A percentile compares a stretch with the other conserved stretches of the same genome.
These are phyloP conservation scores for Trissoscelio sp. DNA, from an alignment of 2,888 invertebrate species.

Conservation along the genomic window DNA sequence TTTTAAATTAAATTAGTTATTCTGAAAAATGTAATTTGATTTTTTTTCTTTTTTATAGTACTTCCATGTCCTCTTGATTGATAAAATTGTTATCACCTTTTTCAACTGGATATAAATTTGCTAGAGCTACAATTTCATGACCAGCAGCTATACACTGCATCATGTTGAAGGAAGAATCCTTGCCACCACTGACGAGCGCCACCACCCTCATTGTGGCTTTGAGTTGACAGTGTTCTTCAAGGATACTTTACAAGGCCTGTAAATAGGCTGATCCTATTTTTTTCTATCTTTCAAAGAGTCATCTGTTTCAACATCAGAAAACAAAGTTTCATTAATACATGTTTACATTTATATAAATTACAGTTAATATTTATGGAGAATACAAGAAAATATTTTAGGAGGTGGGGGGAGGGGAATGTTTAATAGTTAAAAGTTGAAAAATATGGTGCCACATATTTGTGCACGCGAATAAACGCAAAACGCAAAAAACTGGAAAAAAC, in stretches of 20 bases:
- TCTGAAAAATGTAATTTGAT: no score
- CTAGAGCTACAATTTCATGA: constrained; percentile 97
- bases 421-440: no score
- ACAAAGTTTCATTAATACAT: background rate
- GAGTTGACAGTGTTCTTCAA: constrained; percentile 26
- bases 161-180: constrained; percentile 99
- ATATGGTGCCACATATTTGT: no score
- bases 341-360: no score
- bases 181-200: constrained; percentile 96
- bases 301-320: constrained; percentile 37
- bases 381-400: no score
- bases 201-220: constrained; percentile 66
- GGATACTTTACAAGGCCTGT: constrained; percentile 41
- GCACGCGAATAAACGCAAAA: no score
- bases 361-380: no score
- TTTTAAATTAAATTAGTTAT: no score
- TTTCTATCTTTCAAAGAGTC: constrained; percentile 40
- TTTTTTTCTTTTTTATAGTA: no score
- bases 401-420: no score
- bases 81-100: constrained; percentile 85
- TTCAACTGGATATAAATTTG: constrained; percentile 95
- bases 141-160: constrained; percentile 98
- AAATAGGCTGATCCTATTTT: constrained; percentile 52
- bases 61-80: no score
- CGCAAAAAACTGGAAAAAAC: no score